Percentiles rank a stretch among this genome's conserved stretches.
Evolutionary conservation across 1,140 invertebrate genomes (phyloP).

Genomic region (Parapsyche elsis): DNA sequence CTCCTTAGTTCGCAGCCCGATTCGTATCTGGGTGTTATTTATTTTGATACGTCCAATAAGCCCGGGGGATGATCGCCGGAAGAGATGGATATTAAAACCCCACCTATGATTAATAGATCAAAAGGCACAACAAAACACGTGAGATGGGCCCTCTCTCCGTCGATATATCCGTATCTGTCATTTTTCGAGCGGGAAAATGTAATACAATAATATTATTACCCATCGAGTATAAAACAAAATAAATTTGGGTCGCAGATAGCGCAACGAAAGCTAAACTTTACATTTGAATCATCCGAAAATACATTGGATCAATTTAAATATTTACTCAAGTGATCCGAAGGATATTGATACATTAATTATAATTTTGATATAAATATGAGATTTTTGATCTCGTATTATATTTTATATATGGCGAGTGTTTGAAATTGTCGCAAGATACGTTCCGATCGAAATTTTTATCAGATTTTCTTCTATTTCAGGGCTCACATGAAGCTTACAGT

Average conservation of each 20-base stretch:
- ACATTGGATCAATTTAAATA: no score
- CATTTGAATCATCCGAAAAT: no score
- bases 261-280: no score
- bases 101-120: constrained; percentile 56
- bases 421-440: no score
- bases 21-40: constrained; percentile 53
- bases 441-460: no score
- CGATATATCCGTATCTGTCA: background rate
- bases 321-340: no score
- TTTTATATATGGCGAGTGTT: no score
- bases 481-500: constrained; percentile 89
- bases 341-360: no score
- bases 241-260: no score
- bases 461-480: constrained; percentile 60
- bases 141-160: background rate
- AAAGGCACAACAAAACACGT: constrained; percentile 32
- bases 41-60: constrained; percentile 56
- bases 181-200: background rate
- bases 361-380: no score
- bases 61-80: constrained; percentile 52
- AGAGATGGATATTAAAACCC: constrained; percentile 56
- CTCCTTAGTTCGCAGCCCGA: constrained; percentile 25
- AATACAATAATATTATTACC: background rate
- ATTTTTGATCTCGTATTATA: no score
- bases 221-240: background rate